These are phyloP conservation scores for Gallinago nigripennis DNA, from an alignment of 2,797 vertebrate genomes.

Conservation along the genomic window DNA sequence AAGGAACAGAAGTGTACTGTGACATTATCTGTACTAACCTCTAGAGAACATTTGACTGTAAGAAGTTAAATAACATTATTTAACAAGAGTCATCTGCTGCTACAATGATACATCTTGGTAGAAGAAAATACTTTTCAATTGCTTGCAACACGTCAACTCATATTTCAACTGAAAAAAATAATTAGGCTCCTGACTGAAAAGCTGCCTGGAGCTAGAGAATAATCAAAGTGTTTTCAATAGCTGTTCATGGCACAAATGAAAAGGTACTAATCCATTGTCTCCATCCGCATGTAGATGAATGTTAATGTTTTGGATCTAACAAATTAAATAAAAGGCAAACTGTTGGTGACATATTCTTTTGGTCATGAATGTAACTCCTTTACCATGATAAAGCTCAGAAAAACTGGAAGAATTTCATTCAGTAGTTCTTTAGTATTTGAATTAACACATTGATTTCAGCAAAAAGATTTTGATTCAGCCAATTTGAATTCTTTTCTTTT, in stretches of 20 bases:
- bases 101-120: neutral
- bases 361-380: neutral
- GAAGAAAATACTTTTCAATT: neutral
- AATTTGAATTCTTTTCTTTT: neutral
- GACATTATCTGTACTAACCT: neutral
- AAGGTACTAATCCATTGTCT: neutral
- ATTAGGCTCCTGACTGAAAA: neutral
- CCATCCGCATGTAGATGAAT: neutral
- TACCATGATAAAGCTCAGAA: neutral
- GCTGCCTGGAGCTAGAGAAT: neutral
- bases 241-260: neutral
- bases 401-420: neutral
- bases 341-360: neutral
- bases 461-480: neutral
- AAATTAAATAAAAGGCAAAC: neutral
- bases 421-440: neutral
- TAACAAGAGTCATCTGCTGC: neutral
- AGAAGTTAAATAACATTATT: neutral
- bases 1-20: neutral
- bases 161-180: neutral
- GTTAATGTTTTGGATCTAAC: neutral
- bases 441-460: neutral
- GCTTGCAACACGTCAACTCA: neutral
- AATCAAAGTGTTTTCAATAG: neutral
- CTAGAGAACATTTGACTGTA: neutral